Evolutionary conservation across 2,113 vertebrate genomes (phyloP).

Genomic region (Aythya baeri): DNA sequence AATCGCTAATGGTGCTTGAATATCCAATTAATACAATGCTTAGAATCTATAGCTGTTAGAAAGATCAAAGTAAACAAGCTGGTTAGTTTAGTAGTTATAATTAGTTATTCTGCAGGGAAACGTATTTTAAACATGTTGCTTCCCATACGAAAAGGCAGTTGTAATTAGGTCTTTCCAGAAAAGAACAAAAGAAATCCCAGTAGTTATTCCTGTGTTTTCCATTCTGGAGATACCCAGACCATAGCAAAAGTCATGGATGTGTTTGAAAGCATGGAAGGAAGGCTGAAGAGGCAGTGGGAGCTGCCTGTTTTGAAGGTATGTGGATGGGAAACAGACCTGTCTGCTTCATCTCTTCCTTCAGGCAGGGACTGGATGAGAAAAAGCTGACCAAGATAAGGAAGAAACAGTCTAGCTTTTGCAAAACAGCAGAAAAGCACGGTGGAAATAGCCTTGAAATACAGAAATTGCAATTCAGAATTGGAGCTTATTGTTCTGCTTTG

Average conservation of each 20-base stretch:
- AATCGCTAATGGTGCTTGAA: background rate
- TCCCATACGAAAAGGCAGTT: background rate
- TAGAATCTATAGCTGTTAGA: background rate
- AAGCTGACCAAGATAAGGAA: background rate
- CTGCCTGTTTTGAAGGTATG: background rate
- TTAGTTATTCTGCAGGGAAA: background rate
- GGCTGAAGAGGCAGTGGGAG: background rate
- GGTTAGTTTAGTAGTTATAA: background rate
- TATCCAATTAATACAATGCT: background rate
- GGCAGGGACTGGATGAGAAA: background rate
- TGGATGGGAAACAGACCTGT: background rate
- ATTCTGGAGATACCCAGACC: background rate
- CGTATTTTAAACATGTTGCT: background rate
- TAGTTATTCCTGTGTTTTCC: background rate
- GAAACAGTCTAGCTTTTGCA: background rate
- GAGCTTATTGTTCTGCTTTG: background rate
- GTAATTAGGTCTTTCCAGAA: background rate
- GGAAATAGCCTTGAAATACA: background rate
- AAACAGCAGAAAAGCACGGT: background rate
- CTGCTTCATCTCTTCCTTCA: background rate
- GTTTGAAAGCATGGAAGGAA: background rate
- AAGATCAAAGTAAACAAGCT: background rate
- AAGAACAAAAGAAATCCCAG: background rate
- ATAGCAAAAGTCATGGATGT: fast-evolving
- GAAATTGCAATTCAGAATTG: background rate